Percentiles rank a stretch among this genome's conserved stretches.
These are phyloP conservation scores for Tolmerus cingulatus DNA, from an alignment of 2,888 invertebrate species.

Conservation along the genomic window DNA sequence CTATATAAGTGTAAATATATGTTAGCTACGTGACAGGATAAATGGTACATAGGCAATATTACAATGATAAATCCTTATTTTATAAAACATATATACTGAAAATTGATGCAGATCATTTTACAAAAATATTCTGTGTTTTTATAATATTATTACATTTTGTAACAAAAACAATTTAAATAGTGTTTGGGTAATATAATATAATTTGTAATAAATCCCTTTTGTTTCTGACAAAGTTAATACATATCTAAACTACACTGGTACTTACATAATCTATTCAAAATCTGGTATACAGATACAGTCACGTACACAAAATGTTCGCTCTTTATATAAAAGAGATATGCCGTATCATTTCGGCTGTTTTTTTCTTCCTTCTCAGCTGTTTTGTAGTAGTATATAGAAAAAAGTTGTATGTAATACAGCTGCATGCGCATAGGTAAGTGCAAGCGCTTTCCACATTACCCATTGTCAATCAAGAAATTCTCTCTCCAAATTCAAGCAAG, in stretches of 20 bases:
- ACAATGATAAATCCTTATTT: not conserved
- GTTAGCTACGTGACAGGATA: not conserved
- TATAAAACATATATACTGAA: not conserved
- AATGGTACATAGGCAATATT: not conserved
- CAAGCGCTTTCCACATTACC: not conserved
- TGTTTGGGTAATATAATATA: not conserved
- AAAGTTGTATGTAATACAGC: not conserved
- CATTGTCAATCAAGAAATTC: constrained; percentile 5
- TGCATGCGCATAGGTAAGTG: not conserved
- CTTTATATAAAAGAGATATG: not conserved
- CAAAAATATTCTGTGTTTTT: not conserved
- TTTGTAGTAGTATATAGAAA: not conserved
- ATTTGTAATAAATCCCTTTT: not conserved
- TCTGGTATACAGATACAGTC: constrained; percentile 13
- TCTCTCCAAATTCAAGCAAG: not conserved
- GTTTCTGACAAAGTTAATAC: not conserved
- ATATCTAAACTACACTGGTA: too few relatives aligned
- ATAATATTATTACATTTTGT: not conserved
- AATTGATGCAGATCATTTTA: not conserved
- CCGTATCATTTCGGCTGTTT: not conserved
- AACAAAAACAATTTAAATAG: not conserved
- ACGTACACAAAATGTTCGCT: constrained; percentile 35
- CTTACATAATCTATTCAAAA: not conserved
- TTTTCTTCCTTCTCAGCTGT: constrained; percentile 30
- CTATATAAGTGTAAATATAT: not conserved